These are phyloP conservation scores for Nomada flava DNA, from an alignment of 2,888 invertebrate species.

Conservation along the genomic window DNA sequence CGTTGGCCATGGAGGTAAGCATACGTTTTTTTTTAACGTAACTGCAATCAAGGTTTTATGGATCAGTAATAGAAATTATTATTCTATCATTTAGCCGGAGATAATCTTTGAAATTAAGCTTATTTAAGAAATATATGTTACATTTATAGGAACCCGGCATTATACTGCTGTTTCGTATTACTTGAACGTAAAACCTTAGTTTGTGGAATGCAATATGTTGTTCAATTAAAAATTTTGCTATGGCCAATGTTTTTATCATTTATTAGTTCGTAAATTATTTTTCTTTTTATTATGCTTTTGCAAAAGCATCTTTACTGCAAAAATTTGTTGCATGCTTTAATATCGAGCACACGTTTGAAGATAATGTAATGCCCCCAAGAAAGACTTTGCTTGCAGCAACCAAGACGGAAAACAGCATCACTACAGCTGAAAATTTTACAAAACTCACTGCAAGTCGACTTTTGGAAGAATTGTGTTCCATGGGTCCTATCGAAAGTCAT, in stretches of 20 bases:
- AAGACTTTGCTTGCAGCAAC: slow-evolving; percentile 80
- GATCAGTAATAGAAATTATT: slow-evolving; percentile 29
- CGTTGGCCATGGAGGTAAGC: slow-evolving; percentile 76
- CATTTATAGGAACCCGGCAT: neutral
- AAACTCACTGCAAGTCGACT: slow-evolving; percentile 78
- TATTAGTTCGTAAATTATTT: slow-evolving; percentile 6
- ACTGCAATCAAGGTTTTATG: slow-evolving; percentile 26
- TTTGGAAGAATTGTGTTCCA: slow-evolving; percentile 79
- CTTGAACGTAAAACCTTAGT: slow-evolving; percentile 23
- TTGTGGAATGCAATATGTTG: neutral
- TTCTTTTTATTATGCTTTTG: slow-evolving; percentile 3
- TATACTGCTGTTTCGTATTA: slow-evolving; percentile 1
- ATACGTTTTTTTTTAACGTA: slow-evolving; percentile 12
- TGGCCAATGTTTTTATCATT: slow-evolving; percentile 5
- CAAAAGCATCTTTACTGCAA: slow-evolving; percentile 24
- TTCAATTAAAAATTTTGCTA: slow-evolving; percentile 20
- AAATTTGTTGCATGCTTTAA: slow-evolving; percentile 28
- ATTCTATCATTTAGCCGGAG: neutral
- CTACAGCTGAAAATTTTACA: slow-evolving; percentile 62
- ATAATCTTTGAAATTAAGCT: neutral
- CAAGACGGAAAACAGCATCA: slow-evolving; percentile 62
- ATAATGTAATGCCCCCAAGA: slow-evolving; percentile 78
- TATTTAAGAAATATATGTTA: neutral
- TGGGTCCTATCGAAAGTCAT: slow-evolving; percentile 81
- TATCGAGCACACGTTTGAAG: slow-evolving; percentile 58